Evolutionary conservation across 2,113 vertebrate genomes (phyloP), one percentile per base, ranked within the genome.

Genomic region (Struthidea cinerea): DNA sequence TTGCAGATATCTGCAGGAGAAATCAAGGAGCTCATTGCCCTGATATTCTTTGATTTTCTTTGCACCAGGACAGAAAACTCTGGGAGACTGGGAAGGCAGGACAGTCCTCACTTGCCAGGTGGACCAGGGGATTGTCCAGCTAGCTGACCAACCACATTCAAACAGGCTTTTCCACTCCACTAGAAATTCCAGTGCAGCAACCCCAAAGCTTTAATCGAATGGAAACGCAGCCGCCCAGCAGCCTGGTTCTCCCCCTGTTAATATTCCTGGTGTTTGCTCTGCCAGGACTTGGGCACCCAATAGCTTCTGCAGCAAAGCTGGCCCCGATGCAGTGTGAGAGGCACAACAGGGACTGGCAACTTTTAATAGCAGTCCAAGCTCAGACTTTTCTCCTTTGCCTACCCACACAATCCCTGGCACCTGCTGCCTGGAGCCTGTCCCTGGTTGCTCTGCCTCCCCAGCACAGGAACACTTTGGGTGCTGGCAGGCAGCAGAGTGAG

Each of bases 271-370:
- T 21, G 9, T 57, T 57, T 52, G 14, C 74, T 24, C 35, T 39
- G 69, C 52, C 60, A 56, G 81, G 50, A 35, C 28, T 61, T 73
- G n/a, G 18, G 46, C 59, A 39, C 32, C 32, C 27, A n/a, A 24
- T 22, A n/a, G 35, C 59, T 73, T 35, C 90, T 49, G 30, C 52
- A 50, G 57, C 56, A 52, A 52, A 28, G 8, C 46, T 79, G 53
- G 16, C 39, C 64, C 68, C 0, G 0, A 1, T 47, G 77, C 75
- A 18, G 7, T 2, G 39, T 9, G 20, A 64, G 23, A 77, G 44
- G 42, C 15, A 87, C 59, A 90, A 53, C 9, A 1, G 3, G 35
- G 30, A 9, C 8, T 71, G 61, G 52, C 21, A 90, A 20, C 15
- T 77, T 79, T 27, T 8, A 53, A 13, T 0, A 26, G 3, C 18